Conservation (phyloP, 2,888 invertebrate species). For the Amblyjoppa proteus region DNA sequence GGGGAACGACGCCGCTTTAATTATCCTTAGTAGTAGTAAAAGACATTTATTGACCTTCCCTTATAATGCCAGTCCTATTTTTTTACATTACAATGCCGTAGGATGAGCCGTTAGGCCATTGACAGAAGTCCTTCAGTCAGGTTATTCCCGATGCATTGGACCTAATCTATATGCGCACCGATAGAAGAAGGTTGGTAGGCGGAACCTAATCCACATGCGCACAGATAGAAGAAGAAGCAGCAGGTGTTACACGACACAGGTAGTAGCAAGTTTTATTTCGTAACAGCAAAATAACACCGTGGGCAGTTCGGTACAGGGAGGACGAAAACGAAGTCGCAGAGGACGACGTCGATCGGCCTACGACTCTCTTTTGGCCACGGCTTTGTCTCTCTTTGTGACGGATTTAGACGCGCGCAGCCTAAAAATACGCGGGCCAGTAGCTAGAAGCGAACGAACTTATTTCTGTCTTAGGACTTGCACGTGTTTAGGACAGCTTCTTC, state of each 20-base stretch:
- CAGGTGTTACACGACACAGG: constrained; percentile 33
- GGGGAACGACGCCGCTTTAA: not conserved
- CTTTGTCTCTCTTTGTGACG: constrained; percentile 80
- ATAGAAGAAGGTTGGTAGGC: not conserved
- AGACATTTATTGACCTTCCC: too few relatives aligned
- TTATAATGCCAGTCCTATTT: too few relatives aligned
- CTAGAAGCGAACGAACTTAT: constrained; percentile 78
- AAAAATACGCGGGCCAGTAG: constrained; percentile 78
- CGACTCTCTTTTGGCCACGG: constrained; percentile 54
- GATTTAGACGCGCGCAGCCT: constrained; percentile 76
- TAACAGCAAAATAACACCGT: constrained; percentile 31
- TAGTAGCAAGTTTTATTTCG: constrained; percentile 25
- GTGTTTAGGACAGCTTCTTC: constrained; percentile 74
- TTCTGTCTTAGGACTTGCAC: constrained; percentile 78
- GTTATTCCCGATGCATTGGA: not conserved
- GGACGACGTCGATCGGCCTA: constrained; percentile 29
- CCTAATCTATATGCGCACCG: not conserved
- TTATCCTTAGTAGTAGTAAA: too few relatives aligned
- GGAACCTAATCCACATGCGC: not conserved
- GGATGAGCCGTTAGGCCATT: too few relatives aligned
- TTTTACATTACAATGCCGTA: too few relatives aligned
- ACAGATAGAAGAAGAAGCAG: constrained; percentile 5
- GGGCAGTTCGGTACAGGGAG: constrained; percentile 9
- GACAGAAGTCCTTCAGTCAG: too few relatives aligned
- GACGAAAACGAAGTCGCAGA: constrained; percentile 18